Evolutionary conservation across 2,113 vertebrate species (phyloP).

Genomic region (Ptyas mucosa): DNA sequence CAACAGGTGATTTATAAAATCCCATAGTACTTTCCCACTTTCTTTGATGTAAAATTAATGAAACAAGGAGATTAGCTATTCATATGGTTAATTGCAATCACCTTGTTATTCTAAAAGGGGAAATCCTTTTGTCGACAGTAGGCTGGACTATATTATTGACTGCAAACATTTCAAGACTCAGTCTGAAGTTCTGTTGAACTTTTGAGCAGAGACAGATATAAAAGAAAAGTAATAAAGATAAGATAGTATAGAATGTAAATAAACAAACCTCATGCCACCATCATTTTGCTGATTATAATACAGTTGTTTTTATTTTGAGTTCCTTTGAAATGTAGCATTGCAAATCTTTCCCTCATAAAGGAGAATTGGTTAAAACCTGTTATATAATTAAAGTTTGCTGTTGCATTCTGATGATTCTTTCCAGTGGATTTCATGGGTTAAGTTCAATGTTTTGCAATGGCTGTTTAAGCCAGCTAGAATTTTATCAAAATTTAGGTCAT

Average conservation of each 20-base stretch:
- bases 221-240: conserved; percentile 48
- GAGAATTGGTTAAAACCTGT: not conserved
- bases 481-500: not conserved
- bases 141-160: conserved; percentile 50
- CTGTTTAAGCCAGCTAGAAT: not conserved
- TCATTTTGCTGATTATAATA: conserved; percentile 41
- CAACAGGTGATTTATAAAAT: conserved; percentile 44
- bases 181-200: conserved; percentile 50
- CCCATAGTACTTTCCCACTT: conserved; percentile 44
- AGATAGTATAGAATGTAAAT: conserved; percentile 49
- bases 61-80: not conserved
- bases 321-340: conserved; percentile 4
- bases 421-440: not conserved
- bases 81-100: conserved; percentile 39
- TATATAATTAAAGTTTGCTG: not conserved
- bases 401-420: not conserved
- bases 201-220: conserved; percentile 52
- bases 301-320: conserved; percentile 24
- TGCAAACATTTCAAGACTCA: conserved; percentile 56
- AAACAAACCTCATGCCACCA: conserved; percentile 7
- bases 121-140: conserved; percentile 42
- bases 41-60: conserved; percentile 24
- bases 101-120: not conserved
- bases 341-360: not conserved
- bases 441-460: not conserved